A percentile compares a stretch with the other conserved stretches of the same genome.
Evolutionary conservation across 2,113 vertebrate species (phyloP).

Genomic region (Paraplagusia blochii): DNA sequence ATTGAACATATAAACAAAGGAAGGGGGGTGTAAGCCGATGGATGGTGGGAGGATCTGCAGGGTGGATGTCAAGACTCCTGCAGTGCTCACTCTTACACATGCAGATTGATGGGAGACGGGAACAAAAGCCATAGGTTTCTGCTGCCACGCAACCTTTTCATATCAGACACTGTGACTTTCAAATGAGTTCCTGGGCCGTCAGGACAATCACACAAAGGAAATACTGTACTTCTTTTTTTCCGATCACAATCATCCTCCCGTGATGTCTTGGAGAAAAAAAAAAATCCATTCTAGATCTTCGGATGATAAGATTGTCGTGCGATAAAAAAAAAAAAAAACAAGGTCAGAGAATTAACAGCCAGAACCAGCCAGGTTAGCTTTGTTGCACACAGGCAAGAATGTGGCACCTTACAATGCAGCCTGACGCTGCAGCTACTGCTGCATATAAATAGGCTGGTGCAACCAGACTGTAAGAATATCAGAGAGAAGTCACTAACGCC

Average conservation of each 20-base stretch:
- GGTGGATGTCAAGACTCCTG: slow-evolving; percentile 44
- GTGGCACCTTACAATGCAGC: slow-evolving; percentile 34
- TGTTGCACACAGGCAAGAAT: slow-evolving; percentile 49
- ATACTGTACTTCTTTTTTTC: neutral
- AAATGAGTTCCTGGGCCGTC: slow-evolving; percentile 16
- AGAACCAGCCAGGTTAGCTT: slow-evolving; percentile 36
- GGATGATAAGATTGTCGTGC: neutral
- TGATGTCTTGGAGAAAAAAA: no score
- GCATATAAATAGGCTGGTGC: slow-evolving; percentile 52
- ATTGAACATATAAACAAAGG: slow-evolving; percentile 43
- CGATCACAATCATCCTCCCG: neutral
- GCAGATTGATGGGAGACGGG: slow-evolving; percentile 43
- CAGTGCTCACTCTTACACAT: slow-evolving; percentile 48
- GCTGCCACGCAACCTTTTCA: slow-evolving; percentile 25
- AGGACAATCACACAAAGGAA: neutral
- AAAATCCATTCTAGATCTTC: neutral
- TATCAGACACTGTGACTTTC: slow-evolving; percentile 21
- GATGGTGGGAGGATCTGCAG: slow-evolving; percentile 11
- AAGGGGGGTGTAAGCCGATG: slow-evolving; percentile 1
- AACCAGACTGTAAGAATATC: slow-evolving; percentile 29
- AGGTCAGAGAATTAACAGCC: neutral
- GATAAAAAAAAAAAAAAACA: slow-evolving; percentile 1
- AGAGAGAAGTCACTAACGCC: slow-evolving; percentile 38
- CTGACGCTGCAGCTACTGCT: slow-evolving; percentile 21
- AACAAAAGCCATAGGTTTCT: slow-evolving; percentile 32